Evolutionary conservation across 2,113 vertebrate genomes (phyloP), one percentile per base, ranked within the genome.

Genomic region (Micromys minutus): DNA sequence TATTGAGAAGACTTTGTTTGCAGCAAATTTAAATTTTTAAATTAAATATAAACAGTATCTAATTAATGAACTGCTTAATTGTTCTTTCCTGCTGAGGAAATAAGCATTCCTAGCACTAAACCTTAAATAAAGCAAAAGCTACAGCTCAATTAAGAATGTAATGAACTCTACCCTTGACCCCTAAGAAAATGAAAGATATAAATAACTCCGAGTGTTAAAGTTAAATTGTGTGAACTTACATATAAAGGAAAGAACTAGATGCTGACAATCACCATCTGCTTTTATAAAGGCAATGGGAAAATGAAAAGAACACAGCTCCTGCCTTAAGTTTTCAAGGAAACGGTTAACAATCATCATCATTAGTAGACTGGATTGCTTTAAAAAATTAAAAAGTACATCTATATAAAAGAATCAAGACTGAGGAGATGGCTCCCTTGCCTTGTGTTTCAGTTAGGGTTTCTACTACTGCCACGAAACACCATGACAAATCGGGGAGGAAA

Each of bases 1-100:
- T 55, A 63, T 63, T 50, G 11, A 90, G 24, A 89, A 71, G 21
- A 81, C 34, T 90, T 89, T 57, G 89, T 90, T 90, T 91, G 61
- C 80, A 91, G 31, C 29, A 94, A 67, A 96, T 92, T 93, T 75
- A 50, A 90, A 89, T 92, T 80, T 74, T 92, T n/a, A 91, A 76
- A 84, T 4, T 79, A 76, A 87, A 6, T 79, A 16, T 76, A 90
- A 91, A 95, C 16, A 71, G 80, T 65, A 39, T 59, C 84, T 94
- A 96, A 77, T 89, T 91, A 95, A 86, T 81, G 24, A 94, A 69
- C 12, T 89, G 8, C 39, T 72, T 96, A 93, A 96, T 15, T 91
- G 19, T 74, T 91, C 45, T 81, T 81, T 50, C 83, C 87, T 94
- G 89, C 59, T 92, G 45, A 93, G 57, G 77, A 90, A 90, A 94